A percentile compares a stretch with the other conserved stretches of the same genome.
phyloP scores from a whole-genome alignment of 1,140 invertebrate genomes.

The Physella acuta region DNA sequence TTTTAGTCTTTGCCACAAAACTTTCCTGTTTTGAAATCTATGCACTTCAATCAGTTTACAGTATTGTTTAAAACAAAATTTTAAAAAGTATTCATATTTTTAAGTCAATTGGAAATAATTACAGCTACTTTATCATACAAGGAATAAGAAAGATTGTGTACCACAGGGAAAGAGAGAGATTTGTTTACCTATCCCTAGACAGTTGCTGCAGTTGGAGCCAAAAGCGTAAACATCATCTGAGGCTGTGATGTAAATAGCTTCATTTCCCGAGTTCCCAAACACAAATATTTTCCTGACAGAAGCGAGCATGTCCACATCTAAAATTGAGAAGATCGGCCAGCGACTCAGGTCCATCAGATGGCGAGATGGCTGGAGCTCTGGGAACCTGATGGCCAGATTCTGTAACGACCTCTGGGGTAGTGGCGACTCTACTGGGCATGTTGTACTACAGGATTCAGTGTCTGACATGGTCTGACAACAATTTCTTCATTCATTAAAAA shows the following conservation, averaged over 20 bases:
- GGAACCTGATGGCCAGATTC: constrained; percentile 3
- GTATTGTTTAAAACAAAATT: too few species aligned
- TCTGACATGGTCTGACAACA: too few species aligned
- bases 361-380: constrained; percentile 7
- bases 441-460: too few species aligned
- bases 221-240: constrained; percentile 69
- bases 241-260: constrained; percentile 69
- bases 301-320: constrained; percentile 64
- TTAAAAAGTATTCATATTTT: too few species aligned
- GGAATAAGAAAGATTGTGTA: neutral
- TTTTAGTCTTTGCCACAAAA: too few species aligned
- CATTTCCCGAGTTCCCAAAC: constrained; percentile 70
- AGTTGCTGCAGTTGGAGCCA: constrained; percentile 67
- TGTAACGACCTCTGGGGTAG: neutral
- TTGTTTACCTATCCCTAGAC: constrained; percentile 66
- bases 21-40: too few species aligned
- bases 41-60: too few species aligned
- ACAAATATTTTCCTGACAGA: constrained; percentile 66
- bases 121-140: neutral
- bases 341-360: constrained; percentile 61
- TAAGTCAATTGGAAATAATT: too few species aligned
- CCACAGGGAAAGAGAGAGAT: neutral
- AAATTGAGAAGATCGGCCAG: constrained; percentile 69
- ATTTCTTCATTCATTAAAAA: too few species aligned
- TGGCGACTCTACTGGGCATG: too few species aligned